Conservation (phyloP, 2,888 invertebrate genomes). For the Lymantria monacha region DNA sequence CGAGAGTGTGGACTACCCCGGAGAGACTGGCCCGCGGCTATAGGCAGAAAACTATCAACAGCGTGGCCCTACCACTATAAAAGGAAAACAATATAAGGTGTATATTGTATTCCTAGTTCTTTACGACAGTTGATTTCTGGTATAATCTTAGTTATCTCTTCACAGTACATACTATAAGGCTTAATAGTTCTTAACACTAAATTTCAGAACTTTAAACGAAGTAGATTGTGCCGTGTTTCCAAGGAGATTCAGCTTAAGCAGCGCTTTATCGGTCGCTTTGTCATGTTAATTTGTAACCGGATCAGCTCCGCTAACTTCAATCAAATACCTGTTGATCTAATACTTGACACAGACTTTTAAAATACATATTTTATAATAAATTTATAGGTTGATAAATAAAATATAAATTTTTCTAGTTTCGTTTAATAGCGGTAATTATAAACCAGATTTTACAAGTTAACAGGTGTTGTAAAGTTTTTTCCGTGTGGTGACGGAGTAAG, state of each 20-base stretch:
- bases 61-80: too few relatives aligned
- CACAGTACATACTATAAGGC: background rate
- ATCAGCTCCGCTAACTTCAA: conserved; percentile 36
- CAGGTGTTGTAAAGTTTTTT: too few relatives aligned
- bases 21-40: too few relatives aligned
- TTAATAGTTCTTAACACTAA: background rate
- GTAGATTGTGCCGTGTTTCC: conserved; percentile 20
- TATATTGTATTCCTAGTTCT: background rate
- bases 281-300: conserved; percentile 53
- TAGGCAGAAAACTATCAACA: too few relatives aligned
- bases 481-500: too few relatives aligned
- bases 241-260: conserved; percentile 22
- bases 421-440: too few relatives aligned
- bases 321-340: conserved; percentile 45
- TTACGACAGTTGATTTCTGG: background rate
- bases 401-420: too few relatives aligned
- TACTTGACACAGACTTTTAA: background rate
- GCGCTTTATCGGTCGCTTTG: conserved; percentile 40
- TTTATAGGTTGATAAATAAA: conserved; percentile 8
- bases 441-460: too few relatives aligned
- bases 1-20: too few relatives aligned
- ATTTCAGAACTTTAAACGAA: conserved; percentile 18
- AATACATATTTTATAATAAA: conserved; percentile 3
- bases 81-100: too few relatives aligned
- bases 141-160: too few relatives aligned